Conservation (phyloP, 2,797 vertebrate species). For the Anabacerthia variegaticeps region DNA sequence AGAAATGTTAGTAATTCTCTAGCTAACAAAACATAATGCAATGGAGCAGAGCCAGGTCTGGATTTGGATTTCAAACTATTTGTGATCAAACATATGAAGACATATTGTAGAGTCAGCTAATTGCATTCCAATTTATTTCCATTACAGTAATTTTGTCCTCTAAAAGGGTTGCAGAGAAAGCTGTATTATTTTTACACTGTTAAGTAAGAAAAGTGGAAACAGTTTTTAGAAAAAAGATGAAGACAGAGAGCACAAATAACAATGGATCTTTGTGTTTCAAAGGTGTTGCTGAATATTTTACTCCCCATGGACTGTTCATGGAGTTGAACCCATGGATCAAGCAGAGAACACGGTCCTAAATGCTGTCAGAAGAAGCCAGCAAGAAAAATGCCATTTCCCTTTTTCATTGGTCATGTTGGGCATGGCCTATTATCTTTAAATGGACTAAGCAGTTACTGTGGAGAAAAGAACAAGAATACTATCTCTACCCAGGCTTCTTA, state of each 20-base stretch:
- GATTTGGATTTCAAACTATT: constrained; percentile 25
- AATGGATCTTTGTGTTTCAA: constrained; percentile 29
- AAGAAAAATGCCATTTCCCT: constrained; percentile 21
- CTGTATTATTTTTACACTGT: constrained; percentile 12
- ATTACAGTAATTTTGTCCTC: constrained; percentile 4
- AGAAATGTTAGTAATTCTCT: neutral
- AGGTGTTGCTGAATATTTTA: constrained; percentile 36
- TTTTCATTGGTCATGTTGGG: constrained; percentile 42
- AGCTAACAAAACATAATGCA: neutral
- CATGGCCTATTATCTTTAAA: constrained; percentile 46
- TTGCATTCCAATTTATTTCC: constrained; percentile 37
- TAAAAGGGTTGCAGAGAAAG: constrained; percentile 29
- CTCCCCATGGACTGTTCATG: neutral
- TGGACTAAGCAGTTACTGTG: neutral
- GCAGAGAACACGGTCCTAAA: constrained; percentile 13
- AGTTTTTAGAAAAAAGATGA: constrained; percentile 15
- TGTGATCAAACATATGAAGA: constrained; percentile 34
- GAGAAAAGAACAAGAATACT: constrained; percentile 36
- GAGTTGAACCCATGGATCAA: constrained; percentile 9
- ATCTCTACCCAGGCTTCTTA: constrained; percentile 23
- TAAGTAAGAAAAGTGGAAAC: constrained; percentile 25
- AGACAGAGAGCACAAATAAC: constrained; percentile 19
- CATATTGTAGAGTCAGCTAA: neutral
- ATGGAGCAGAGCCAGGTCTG: neutral
- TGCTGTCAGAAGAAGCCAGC: neutral